phyloP scores from a whole-genome alignment of 2,797 vertebrate genomes.

The Spatula versicolor region DNA sequence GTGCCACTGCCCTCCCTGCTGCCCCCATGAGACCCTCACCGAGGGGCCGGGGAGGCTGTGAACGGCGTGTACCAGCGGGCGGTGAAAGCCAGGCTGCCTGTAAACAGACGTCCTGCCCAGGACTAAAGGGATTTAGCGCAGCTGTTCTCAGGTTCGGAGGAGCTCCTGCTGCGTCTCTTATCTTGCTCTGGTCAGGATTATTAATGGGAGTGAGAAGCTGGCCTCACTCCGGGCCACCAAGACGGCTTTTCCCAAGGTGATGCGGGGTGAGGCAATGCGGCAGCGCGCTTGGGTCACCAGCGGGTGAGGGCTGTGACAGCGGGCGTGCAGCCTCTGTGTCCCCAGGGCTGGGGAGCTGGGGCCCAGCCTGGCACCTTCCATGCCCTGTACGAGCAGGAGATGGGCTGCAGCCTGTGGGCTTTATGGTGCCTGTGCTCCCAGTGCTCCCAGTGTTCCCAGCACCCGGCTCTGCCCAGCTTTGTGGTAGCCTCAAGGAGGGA shows the following conservation, averaged over 20 bases:
- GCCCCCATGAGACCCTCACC: fast-evolving
- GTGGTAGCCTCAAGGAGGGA: fast-evolving
- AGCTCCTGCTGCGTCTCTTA: slow-evolving; percentile 40
- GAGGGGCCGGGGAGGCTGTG: background rate
- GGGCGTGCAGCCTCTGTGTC: fast-evolving
- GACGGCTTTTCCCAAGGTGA: background rate
- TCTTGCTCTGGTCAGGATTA: slow-evolving; percentile 6
- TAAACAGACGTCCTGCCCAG: slow-evolving; percentile 33
- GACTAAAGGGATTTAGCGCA: slow-evolving; percentile 63
- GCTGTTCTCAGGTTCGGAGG: slow-evolving; percentile 20
- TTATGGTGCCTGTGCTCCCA: background rate
- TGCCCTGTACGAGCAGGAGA: background rate
- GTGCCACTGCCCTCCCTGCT: fast-evolving
- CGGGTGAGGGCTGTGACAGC: background rate
- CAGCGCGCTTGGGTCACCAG: background rate
- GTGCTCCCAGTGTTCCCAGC: fast-evolving
- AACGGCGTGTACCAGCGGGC: slow-evolving; percentile 28
- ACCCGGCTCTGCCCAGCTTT: background rate
- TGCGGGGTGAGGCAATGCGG: background rate
- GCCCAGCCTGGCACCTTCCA: background rate
- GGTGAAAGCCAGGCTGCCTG: slow-evolving; percentile 7
- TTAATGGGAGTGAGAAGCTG: background rate
- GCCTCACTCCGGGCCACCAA: background rate
- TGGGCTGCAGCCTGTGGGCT: background rate
- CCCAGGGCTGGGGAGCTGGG: background rate